A percentile compares a stretch with the other conserved stretches of the same genome.
These are phyloP conservation scores for Tigriopus japonicus DNA, from an alignment of 1,140 invertebrate genomes.

Conservation along the genomic window DNA sequence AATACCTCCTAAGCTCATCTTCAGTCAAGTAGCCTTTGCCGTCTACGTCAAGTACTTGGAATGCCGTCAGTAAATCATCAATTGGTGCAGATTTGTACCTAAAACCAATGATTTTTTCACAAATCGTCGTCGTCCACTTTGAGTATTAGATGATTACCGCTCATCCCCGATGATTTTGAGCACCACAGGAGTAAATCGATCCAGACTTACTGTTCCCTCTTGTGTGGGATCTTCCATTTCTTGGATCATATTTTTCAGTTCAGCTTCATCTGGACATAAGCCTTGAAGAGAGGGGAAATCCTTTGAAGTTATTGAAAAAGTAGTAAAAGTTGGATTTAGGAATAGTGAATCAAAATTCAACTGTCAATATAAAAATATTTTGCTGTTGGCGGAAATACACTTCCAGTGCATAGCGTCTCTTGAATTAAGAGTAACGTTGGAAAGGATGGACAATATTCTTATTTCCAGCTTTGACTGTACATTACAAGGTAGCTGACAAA, in stretches of 20 bases:
- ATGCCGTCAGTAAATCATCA: not conserved
- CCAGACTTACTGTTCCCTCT: not conserved
- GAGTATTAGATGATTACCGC: not conserved
- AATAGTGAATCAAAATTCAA: too few species aligned
- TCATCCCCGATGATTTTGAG: not conserved
- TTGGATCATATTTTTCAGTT: slow-evolving; percentile 1
- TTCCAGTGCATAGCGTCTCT: too few species aligned
- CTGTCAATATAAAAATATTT: too few species aligned
- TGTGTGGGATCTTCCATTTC: slow-evolving; percentile 12
- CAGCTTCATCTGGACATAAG: slow-evolving; percentile 4
- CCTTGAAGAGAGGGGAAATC: not conserved
- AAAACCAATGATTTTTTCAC: not conserved
- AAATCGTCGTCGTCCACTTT: not conserved
- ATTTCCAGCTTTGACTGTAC: too few species aligned
- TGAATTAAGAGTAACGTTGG: too few species aligned
- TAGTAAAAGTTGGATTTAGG: too few species aligned
- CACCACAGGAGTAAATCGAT: not conserved
- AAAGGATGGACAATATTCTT: too few species aligned
- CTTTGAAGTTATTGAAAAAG: too few species aligned
- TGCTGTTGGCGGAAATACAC: too few species aligned
- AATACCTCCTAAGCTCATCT: not conserved
- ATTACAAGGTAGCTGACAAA: too few species aligned
- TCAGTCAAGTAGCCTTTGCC: not conserved
- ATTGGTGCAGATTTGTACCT: not conserved
- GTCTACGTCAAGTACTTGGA: not conserved